phyloP scores from a whole-genome alignment of 2,797 vertebrate species.

The Oreochromis mossambicus region DNA sequence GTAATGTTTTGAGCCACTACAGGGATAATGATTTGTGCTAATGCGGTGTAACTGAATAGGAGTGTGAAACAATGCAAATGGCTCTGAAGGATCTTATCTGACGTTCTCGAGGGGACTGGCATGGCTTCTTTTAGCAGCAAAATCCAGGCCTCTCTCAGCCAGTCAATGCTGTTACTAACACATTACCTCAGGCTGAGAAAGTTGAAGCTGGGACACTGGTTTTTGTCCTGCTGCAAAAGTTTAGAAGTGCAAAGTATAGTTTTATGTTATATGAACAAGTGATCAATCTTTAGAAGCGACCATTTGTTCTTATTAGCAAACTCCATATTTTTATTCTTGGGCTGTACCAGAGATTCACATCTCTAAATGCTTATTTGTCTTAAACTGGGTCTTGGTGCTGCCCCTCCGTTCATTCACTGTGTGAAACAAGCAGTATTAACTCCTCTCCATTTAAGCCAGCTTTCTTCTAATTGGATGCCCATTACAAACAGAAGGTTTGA shows the following conservation, averaged over 20 bases:
- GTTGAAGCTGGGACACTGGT: neutral
- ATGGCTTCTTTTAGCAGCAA: slow-evolving; percentile 34
- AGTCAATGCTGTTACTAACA: slow-evolving; percentile 34
- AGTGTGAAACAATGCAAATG: slow-evolving; percentile 16
- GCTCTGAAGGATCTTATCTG: neutral
- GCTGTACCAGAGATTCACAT: neutral
- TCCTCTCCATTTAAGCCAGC: neutral
- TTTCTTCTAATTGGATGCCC: neutral
- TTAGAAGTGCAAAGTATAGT: neutral
- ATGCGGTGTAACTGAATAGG: neutral
- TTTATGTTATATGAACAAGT: neutral
- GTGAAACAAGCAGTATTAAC: neutral
- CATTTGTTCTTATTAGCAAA: neutral
- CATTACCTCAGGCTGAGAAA: slow-evolving; percentile 3
- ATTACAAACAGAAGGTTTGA: neutral
- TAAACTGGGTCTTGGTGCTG: neutral
- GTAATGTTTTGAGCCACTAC: neutral
- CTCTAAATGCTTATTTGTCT: neutral
- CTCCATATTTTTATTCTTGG: neutral
- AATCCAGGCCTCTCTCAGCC: slow-evolving; percentile 25
- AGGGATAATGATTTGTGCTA: neutral
- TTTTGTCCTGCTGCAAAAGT: neutral
- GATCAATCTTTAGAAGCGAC: neutral
- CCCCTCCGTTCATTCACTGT: neutral
- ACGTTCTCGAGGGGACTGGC: neutral